Percentiles rank a stretch among this genome's conserved stretches.
These are phyloP conservation scores for Troglohyphantes excavatus DNA, from an alignment of 2,888 invertebrate species.

Conservation along the genomic window DNA sequence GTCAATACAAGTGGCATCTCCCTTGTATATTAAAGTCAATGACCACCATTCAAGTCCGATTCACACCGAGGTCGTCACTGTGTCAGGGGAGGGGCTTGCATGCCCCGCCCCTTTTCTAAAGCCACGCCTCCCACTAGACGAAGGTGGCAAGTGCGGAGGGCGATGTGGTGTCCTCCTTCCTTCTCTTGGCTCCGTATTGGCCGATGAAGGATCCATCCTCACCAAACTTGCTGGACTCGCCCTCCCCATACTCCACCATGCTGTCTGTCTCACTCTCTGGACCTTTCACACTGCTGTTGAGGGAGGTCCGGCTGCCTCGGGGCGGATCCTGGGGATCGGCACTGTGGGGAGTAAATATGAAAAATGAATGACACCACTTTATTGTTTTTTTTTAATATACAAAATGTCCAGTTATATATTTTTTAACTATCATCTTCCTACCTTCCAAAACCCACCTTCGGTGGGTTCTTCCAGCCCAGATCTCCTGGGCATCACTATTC, in stretches of 20 bases:
- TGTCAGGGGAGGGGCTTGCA: no score
- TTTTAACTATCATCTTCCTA: no score
- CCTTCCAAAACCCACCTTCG: no score
- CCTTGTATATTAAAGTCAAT: no score
- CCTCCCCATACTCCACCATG: slow-evolving; percentile 99
- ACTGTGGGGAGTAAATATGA: slow-evolving; percentile 6
- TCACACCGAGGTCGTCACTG: no score
- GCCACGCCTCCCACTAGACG: slow-evolving; percentile 40
- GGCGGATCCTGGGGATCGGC: slow-evolving; percentile 48
- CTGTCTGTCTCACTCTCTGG: slow-evolving; percentile 99
- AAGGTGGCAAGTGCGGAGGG: slow-evolving; percentile 77
- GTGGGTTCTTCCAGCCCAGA: no score
- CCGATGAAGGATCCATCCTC: slow-evolving; percentile 99
- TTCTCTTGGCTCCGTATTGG: slow-evolving; percentile 92
- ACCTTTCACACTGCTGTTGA: slow-evolving; percentile 81
- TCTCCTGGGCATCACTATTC: no score
- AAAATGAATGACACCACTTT: no score
- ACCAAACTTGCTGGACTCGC: slow-evolving; percentile 92
- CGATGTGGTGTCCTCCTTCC: slow-evolving; percentile 79
- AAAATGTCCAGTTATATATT: no score
- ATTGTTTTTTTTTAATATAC: no score
- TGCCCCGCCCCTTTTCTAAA: not conserved
- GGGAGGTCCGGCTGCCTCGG: slow-evolving; percentile 80
- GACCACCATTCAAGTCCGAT: no score
- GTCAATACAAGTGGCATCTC: no score